Evolutionary conservation across 2,113 vertebrate species (phyloP).

Genomic region (Mobula hypostoma): DNA sequence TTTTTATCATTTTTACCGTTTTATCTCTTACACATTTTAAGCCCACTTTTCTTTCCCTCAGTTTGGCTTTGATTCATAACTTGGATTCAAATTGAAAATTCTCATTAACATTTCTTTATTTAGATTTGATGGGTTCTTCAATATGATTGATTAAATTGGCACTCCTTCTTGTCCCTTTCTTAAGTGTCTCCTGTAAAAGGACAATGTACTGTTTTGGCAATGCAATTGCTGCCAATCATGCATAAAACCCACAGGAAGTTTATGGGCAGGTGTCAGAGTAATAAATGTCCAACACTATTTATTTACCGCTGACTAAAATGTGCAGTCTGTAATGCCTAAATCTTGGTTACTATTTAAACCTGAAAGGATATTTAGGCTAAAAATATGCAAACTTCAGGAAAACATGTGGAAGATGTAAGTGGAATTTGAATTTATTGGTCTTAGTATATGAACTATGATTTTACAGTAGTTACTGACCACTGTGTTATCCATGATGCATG

Average conservation of each 20-base stretch:
- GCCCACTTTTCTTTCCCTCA: background rate
- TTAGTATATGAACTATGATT: background rate
- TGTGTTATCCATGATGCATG: background rate
- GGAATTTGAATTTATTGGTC: constrained; percentile 9
- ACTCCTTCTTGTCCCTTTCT: background rate
- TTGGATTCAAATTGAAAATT: background rate
- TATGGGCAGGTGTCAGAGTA: background rate
- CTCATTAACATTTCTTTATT: background rate
- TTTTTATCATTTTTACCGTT: background rate
- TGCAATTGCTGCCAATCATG: background rate
- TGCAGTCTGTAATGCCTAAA: background rate
- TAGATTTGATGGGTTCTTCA: background rate
- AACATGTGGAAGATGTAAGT: background rate
- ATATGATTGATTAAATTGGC: background rate
- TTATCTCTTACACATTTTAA: background rate
- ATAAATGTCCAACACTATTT: background rate
- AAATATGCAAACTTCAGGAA: background rate
- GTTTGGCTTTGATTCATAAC: background rate
- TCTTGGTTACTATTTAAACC: background rate
- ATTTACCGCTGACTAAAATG: background rate
- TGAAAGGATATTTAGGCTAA: background rate
- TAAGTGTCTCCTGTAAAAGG: background rate
- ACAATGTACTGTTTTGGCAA: background rate
- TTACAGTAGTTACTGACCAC: background rate
- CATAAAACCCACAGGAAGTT: background rate